Evolutionary conservation across 2,797 vertebrate species (phyloP), one percentile per base, ranked within the genome.

Genomic region (Falco biarmicus): DNA sequence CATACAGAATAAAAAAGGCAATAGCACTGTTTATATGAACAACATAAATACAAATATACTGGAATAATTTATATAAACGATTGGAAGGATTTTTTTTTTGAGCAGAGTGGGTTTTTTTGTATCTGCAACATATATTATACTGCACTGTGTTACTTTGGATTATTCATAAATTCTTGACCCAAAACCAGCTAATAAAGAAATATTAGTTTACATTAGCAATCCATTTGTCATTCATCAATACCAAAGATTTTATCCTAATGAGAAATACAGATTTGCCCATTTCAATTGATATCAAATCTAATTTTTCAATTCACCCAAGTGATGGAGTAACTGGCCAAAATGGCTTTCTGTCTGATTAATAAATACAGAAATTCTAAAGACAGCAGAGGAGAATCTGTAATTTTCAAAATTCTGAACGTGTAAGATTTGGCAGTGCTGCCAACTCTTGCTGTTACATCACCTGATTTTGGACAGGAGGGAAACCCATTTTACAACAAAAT

Each of bases 301-400:
- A 45, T 74, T 75, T 82, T 83, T 83, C 43, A 66, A 1, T 79
- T 75, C 65, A 91, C 13, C 7, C 14, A 81, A 60, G 87, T 1
- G 0, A 32, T 71, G 65, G 71, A 86, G 57, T 57, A 56, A 76
- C 59, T 56, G 47, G 63, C 87, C 93, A 96, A 94, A 92, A 78
- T 47, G 13, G 53, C 87, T 94, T 89, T 95, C 75, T 89, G 13
- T 68, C 29, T 93, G 70, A 95, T 93, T 93, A 94, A 84, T 68
- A 78, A 93, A 84, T n/a, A 43, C 16, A 17, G 28, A 78, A n/a
- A 43, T 68, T 75, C 65, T 84, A 68, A 89, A 70, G n/a, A 61
- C 32, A 82, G 43, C 39, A 78, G 68, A 65, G 13, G 11, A 75
- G 13, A 78, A 68, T 39, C 66, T 41, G 26, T 53, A 39, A 59